Conservation (phyloP, 2,888 invertebrate species). For the Himalopsyche japonica region DNA sequence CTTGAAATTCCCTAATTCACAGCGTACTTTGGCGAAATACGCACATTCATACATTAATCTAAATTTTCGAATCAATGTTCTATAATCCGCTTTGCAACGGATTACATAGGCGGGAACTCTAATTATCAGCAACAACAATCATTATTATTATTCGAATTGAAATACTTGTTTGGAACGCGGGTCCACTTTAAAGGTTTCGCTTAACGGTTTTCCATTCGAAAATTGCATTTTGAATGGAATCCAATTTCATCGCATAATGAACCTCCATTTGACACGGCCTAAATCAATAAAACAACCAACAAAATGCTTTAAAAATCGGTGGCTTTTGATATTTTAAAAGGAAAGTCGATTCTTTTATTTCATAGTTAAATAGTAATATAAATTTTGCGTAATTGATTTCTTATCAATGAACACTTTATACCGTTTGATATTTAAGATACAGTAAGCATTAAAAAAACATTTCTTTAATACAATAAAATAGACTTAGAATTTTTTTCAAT, state of each 20-base stretch:
- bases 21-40: background rate
- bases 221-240: slow-evolving; percentile 36
- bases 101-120: slow-evolving; percentile 22
- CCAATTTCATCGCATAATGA: slow-evolving; percentile 19
- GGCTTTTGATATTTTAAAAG: background rate
- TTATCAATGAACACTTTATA: no score
- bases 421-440: no score
- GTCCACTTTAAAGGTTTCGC: slow-evolving; percentile 26
- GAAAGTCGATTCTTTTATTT: no score
- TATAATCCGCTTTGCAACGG: slow-evolving; percentile 18
- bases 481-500: no score
- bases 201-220: slow-evolving; percentile 26
- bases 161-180: background rate
- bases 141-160: background rate
- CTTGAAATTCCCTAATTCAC: background rate
- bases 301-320: background rate
- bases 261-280: background rate
- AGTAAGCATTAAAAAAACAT: no score
- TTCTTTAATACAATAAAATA: no score
- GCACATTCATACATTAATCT: background rate
- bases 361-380: no score
- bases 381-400: no score
- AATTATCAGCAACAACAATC: slow-evolving; percentile 32
- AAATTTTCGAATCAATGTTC: slow-evolving; percentile 19
- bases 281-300: background rate